These are phyloP conservation scores for Periphyllus acericola DNA, from an alignment of 2,888 invertebrate genomes.

Conservation along the genomic window DNA sequence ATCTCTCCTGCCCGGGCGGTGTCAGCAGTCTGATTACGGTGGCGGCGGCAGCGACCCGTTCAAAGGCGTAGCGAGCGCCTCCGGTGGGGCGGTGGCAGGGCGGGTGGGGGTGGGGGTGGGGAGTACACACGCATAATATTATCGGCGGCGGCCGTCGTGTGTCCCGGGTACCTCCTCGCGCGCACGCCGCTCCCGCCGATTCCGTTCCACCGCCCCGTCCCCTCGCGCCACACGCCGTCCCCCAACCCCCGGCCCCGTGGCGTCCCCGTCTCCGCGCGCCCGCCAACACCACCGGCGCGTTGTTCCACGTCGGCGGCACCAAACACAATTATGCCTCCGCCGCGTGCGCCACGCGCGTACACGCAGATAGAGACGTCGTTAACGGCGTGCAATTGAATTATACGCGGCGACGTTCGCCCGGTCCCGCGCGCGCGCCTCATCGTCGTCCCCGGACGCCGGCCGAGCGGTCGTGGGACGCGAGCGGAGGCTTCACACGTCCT, in stretches of 20 bases:
- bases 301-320: background rate
- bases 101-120: background rate
- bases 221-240: too few relatives aligned
- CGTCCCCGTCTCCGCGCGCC: background rate
- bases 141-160: conserved; percentile 26
- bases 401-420: conserved; percentile 23
- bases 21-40: conserved; percentile 33
- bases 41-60: conserved; percentile 6
- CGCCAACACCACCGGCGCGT: background rate
- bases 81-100: background rate
- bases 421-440: conserved; percentile 23
- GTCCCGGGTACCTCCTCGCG: conserved; percentile 11
- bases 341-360: background rate
- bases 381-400: conserved; percentile 57
- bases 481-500: background rate
- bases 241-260: too few relatives aligned
- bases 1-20: background rate
- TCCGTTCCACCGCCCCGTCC: background rate
- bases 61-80: conserved; percentile 34
- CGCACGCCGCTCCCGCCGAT: background rate
- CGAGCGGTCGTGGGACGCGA: background rate
- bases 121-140: conserved; percentile 33
- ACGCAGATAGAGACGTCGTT: conserved; percentile 35
- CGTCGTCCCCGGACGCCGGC: conserved; percentile 20
- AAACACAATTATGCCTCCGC: conserved; percentile 16